A percentile compares a stretch with the other conserved stretches of the same genome.
These are phyloP conservation scores for Halictus quadricinctus DNA, from an alignment of 2,888 invertebrate species.

Conservation along the genomic window DNA sequence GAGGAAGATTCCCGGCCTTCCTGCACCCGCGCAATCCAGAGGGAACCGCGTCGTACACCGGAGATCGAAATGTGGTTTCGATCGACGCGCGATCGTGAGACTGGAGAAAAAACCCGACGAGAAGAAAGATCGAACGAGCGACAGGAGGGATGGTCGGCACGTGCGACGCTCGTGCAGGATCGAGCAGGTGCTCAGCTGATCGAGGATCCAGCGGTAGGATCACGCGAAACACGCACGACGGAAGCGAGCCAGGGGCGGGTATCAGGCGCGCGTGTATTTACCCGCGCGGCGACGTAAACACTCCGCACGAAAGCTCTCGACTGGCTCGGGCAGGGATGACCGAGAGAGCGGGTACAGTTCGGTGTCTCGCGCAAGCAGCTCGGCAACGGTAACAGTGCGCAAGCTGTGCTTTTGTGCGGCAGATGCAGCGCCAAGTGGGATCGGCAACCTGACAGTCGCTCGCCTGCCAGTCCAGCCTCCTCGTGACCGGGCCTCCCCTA, in stretches of 20 bases:
- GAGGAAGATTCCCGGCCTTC: background rate
- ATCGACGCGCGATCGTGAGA: conserved; percentile 16
- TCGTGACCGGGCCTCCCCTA: background rate
- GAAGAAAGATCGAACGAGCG: background rate
- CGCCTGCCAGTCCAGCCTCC: background rate
- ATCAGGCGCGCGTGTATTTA: conserved; percentile 54
- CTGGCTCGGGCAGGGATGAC: conserved; percentile 67
- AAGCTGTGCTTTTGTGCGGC: conserved; percentile 70
- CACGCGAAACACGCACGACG: conserved; percentile 17
- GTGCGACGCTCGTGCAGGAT: background rate
- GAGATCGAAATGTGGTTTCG: background rate
- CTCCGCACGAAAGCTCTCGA: conserved; percentile 69
- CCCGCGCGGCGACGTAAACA: conserved; percentile 70
- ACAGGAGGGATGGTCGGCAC: background rate
- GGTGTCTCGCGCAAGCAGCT: conserved; percentile 67
- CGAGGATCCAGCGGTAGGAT: background rate
- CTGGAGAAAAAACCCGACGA: background rate
- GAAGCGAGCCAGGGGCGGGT: conserved; percentile 11
- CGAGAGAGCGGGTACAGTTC: conserved; percentile 63
- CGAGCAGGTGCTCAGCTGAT: conserved; percentile 9
- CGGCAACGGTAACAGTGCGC: conserved; percentile 70
- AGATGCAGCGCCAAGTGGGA: conserved; percentile 54
- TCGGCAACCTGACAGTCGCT: conserved; percentile 38
- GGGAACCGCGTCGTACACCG: background rate
- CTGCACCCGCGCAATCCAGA: background rate